A percentile compares a stretch with the other conserved stretches of the same genome.
These are phyloP conservation scores for Acrocephalus scirpaceus DNA, from an alignment of 2,797 vertebrate species.

Conservation along the genomic window DNA sequence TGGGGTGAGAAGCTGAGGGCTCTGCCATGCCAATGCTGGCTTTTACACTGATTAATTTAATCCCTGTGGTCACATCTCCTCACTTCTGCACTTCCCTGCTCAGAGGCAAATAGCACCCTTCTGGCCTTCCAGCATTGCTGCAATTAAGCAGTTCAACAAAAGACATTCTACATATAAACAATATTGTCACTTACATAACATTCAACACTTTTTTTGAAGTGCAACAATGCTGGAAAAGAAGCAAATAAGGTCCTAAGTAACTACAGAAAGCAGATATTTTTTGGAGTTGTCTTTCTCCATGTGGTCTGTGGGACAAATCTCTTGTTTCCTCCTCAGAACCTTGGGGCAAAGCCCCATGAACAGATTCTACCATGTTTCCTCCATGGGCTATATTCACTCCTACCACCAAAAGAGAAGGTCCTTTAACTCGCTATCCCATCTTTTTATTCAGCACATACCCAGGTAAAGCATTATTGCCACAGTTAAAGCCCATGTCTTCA, in stretches of 20 bases:
- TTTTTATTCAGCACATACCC: neutral
- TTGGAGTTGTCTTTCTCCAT: neutral
- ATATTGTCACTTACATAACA: neutral
- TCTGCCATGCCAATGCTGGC: neutral
- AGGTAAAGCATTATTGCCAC: neutral
- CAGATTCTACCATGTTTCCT: neutral
- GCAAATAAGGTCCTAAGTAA: neutral
- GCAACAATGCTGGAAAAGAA: neutral
- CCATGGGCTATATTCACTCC: no score
- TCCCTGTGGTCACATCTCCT: neutral
- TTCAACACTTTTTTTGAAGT: neutral
- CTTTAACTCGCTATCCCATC: neutral
- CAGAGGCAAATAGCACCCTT: neutral
- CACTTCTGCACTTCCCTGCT: neutral
- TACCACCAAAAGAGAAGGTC: neutral
- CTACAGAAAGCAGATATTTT: neutral
- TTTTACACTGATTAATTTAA: constrained; percentile 9
- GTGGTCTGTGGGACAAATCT: neutral
- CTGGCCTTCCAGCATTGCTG: neutral
- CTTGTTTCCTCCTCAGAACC: neutral
- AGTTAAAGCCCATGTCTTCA: neutral
- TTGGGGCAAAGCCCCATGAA: neutral
- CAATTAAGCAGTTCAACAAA: constrained; percentile 23
- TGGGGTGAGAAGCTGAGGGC: neutral
- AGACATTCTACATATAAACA: neutral